Evolutionary conservation across 2,113 vertebrate genomes (phyloP), one percentile per base, ranked within the genome.

Genomic region (Oryzias javanicus): DNA sequence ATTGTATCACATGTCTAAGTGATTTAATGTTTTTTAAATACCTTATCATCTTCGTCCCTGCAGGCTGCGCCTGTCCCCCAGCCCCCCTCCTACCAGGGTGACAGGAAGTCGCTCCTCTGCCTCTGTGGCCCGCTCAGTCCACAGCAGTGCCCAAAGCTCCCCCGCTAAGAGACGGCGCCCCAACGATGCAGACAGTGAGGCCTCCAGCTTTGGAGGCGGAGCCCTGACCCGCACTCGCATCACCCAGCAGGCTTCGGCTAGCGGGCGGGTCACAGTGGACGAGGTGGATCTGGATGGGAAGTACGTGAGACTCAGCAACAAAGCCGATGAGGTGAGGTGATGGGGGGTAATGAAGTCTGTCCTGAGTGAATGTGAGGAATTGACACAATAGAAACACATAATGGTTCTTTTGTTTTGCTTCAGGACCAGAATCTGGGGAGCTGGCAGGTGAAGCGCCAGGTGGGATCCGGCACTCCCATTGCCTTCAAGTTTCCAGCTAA

Each of bases 261-360:
- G 94, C 0, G 96, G 96, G 12, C 93, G 95, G 0, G 93, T 98
- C 15, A 94, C 93, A 0, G 95, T 99, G 84, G 96, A 99, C 40
- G 95, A 98, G 89, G 95, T 98, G 47, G 97, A 98, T n/a, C 77
- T 94, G 88, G 96, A 97, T 0, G 97, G 96, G 60, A 96, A 94
- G 70, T 99, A 92, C 0, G 92, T 99, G 67, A 89, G 94, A n/a
- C 95, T 99, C 70, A 91, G 92, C 90, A 99, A 99, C 91, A 98
- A 97, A 76, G 90, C 96, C 12, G 94, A 89, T 0, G 94, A 98
- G 95, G 97, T 98, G 51, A 88, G 76, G 53, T 4, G 16, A 17
- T 18, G 44, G 16, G 15, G 6, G 16, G 4, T 44, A 25, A 4
- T 14, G 42, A 42, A 4, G 35, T 12, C 35, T 12, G 35, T 35